Conservation (phyloP, 2,113 vertebrate genomes). For the Cavia aperea region DNA sequence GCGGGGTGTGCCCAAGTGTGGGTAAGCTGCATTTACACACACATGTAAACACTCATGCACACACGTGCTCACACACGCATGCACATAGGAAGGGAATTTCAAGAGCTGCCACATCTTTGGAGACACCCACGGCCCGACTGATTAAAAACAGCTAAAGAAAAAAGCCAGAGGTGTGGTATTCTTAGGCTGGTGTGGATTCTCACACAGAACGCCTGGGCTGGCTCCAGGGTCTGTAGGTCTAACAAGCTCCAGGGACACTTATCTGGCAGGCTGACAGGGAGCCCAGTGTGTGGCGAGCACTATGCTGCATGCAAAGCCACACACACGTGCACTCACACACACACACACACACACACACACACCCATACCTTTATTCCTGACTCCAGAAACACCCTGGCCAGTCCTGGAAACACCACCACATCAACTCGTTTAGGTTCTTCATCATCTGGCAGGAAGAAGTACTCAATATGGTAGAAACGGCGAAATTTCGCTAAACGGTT, state of each 20-base stretch:
- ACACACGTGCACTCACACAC: neutral
- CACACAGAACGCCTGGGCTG: neutral
- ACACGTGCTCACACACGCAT: accelerated
- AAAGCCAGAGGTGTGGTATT: accelerated
- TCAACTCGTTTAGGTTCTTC: conserved; percentile 74
- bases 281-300: accelerated
- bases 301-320: no score
- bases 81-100: neutral
- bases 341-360: no score
- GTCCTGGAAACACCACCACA: conserved; percentile 75
- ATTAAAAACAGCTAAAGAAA: neutral
- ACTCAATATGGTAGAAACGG: conserved; percentile 81
- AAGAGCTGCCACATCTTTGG: neutral
- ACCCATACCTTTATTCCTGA: conserved; percentile 77
- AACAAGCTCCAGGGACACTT: neutral
- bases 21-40: no score
- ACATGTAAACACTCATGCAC: neutral
- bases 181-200: neutral
- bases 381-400: conserved; percentile 79
- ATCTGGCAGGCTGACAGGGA: accelerated
- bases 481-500: conserved; percentile 54
- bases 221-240: neutral
- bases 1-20: no score
- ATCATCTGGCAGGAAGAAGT: conserved; percentile 79
- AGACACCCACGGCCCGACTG: neutral